Conservation (phyloP, 2,113 vertebrate species). For the Vulpes ferrilata region DNA sequence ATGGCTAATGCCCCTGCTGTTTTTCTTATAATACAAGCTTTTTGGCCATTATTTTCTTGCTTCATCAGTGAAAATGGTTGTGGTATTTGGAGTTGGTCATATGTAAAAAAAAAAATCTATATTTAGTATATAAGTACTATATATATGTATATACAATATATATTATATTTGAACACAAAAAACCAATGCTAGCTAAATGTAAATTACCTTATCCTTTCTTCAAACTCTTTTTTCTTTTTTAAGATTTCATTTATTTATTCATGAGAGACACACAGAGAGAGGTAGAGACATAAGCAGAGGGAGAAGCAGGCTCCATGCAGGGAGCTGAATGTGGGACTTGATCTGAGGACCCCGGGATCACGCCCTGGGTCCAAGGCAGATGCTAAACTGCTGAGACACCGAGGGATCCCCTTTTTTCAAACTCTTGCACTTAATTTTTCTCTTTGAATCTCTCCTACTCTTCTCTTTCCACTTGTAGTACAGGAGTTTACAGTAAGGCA, state of each 20-base stretch:
- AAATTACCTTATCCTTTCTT: neutral
- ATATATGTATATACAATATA: neutral
- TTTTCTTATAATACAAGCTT: neutral
- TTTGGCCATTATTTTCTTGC: conserved; percentile 1
- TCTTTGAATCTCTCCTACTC: neutral
- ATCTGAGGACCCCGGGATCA: too few species aligned
- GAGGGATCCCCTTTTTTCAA: neutral
- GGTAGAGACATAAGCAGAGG: too few species aligned
- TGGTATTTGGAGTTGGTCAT: neutral
- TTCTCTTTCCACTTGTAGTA: neutral
- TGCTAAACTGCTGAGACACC: too few species aligned
- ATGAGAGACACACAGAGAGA: too few species aligned
- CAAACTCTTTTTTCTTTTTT: neutral
- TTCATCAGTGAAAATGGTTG: neutral
- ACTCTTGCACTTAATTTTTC: neutral
- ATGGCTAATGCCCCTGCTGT: neutral
- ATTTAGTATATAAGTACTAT: neutral
- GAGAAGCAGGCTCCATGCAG: too few species aligned
- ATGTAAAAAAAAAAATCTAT: neutral
- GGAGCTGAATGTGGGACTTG: too few species aligned
- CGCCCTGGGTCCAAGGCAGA: too few species aligned
- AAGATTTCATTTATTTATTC: too few species aligned
- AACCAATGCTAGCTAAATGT: neutral
- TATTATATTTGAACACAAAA: neutral
- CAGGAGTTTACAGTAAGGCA: neutral